phyloP scores from a whole-genome alignment of 2,888 invertebrate genomes.

The Leptogaster cylindrica region DNA sequence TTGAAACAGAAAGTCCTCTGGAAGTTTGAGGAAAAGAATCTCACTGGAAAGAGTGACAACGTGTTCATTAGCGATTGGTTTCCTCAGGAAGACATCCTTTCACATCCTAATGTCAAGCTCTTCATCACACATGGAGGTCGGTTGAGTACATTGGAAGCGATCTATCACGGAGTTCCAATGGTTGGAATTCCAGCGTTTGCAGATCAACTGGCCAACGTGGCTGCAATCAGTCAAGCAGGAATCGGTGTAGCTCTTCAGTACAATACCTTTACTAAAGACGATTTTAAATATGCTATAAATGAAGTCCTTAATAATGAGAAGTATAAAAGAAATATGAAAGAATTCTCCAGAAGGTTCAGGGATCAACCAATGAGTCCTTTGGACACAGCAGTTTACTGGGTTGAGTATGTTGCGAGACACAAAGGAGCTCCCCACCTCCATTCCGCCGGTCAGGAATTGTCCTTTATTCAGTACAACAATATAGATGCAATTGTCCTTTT shows the following conservation, averaged over 20 bases:
- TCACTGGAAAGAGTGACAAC: slow-evolving; percentile 56
- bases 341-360: too few relatives aligned
- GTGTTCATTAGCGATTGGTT: slow-evolving; percentile 62
- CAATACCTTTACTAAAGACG: slow-evolving; percentile 54
- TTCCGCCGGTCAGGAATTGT: slow-evolving; percentile 55
- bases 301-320: slow-evolving; percentile 52
- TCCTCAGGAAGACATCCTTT: slow-evolving; percentile 62
- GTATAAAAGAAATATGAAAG: too few relatives aligned
- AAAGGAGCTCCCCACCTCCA: slow-evolving; percentile 56
- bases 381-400: too few relatives aligned
- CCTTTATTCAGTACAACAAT: slow-evolving; percentile 52
- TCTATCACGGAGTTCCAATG: slow-evolving; percentile 63
- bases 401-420: slow-evolving; percentile 56
- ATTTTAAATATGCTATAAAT: slow-evolving; percentile 51
- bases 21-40: slow-evolving; percentile 59
- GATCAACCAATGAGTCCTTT: too few relatives aligned
- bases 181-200: slow-evolving; percentile 64
- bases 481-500: slow-evolving; percentile 53
- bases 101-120: slow-evolving; percentile 62
- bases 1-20: slow-evolving; percentile 61
- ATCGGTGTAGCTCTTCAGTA: slow-evolving; percentile 59
- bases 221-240: slow-evolving; percentile 59
- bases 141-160: slow-evolving; percentile 63
- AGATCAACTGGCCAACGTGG: slow-evolving; percentile 64
- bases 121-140: slow-evolving; percentile 64